Base-by-base conservation (phyloP, 2,888 invertebrate genomes). In the Lomographa bimaculata region DNA sequence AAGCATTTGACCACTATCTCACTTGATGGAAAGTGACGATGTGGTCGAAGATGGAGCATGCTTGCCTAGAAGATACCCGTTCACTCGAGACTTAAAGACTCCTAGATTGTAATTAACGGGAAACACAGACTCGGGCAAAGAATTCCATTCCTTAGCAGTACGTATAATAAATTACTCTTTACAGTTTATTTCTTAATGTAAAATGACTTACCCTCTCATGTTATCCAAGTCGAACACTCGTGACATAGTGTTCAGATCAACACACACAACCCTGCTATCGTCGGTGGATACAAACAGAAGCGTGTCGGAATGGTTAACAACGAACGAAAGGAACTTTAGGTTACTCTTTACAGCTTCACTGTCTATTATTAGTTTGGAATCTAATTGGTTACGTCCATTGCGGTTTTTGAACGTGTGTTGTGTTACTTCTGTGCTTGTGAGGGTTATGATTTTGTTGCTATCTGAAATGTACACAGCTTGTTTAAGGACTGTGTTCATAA, bases 161-260 rank as follows among this genome's bases (percentile, higher is more conserved):
- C n/a, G n/a, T n/a, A n/a, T n/a, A n/a, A n/a, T n/a, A n/a, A n/a
- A n/a, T n/a, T n/a, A n/a, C n/a, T n/a, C n/a, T n/a, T n/a, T n/a
- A n/a, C n/a, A n/a, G n/a, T n/a, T n/a, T n/a, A n/a, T n/a, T n/a
- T n/a, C n/a, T n/a, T n/a, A n/a, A n/a, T n/a, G n/a, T n/a, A n/a
- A n/a, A n/a, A n/a, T n/a, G n/a, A 70, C 83, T 71, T 41, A 90
- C 90, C 90, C 89, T 47, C 90, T 69, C 7, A 78, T 58, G 57
- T 90, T 89, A 43, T 86, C 84, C 46, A 89, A 51, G 47, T 89
- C 80, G 40, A 85, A 83, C 1, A 77, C 63, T 18, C 73, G 59
- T 0, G 66, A 51, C 26, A 77, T 65, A n/a, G 69, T 87, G 45
- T 80, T 81, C 48, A 90, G 53, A 58, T 86, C 82, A 1, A 87